These are phyloP conservation scores for Rhinophrynus dorsalis DNA, from an alignment of 2,797 vertebrate species.

Conservation along the genomic window DNA sequence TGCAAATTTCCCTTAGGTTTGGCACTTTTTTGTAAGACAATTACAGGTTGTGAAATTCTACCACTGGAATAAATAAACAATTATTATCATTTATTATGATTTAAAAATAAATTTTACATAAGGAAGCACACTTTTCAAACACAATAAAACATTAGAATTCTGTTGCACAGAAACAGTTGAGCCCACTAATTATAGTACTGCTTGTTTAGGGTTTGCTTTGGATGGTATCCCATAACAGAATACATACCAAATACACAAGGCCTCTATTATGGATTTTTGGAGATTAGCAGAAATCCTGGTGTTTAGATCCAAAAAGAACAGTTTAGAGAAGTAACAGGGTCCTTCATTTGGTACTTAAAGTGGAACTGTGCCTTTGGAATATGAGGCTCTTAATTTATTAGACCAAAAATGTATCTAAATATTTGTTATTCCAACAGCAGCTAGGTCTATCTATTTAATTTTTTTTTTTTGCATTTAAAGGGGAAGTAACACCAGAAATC, in stretches of 20 bases:
- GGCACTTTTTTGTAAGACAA: slow-evolving; percentile 15
- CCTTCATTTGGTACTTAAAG: too few relatives aligned
- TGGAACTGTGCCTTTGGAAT: too few relatives aligned
- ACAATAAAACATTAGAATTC: slow-evolving; percentile 37
- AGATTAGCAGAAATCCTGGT: slow-evolving; percentile 60
- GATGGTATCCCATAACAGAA: slow-evolving; percentile 63
- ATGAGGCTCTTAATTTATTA: too few relatives aligned
- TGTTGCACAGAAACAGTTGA: slow-evolving; percentile 62
- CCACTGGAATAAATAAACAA: slow-evolving; percentile 22
- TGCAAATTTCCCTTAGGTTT: not conserved
- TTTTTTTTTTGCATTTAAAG: too few relatives aligned
- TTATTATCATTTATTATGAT: slow-evolving; percentile 30
- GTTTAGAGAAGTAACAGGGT: not conserved
- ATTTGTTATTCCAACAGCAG: too few relatives aligned
- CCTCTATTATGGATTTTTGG: slow-evolving; percentile 71
- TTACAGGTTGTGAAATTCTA: slow-evolving; percentile 26
- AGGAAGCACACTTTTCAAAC: slow-evolving; percentile 4
- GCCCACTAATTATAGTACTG: slow-evolving; percentile 59
- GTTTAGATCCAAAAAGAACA: not conserved
- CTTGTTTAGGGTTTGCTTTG: slow-evolving; percentile 72
- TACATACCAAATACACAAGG: slow-evolving; percentile 67
- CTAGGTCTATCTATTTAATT: too few relatives aligned
- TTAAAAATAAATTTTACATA: slow-evolving; percentile 1
- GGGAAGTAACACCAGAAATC: too few relatives aligned
- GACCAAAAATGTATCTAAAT: too few relatives aligned